These are phyloP conservation scores for Mastomys coucha DNA, from an alignment of 2,113 vertebrate genomes.

Conservation along the genomic window DNA sequence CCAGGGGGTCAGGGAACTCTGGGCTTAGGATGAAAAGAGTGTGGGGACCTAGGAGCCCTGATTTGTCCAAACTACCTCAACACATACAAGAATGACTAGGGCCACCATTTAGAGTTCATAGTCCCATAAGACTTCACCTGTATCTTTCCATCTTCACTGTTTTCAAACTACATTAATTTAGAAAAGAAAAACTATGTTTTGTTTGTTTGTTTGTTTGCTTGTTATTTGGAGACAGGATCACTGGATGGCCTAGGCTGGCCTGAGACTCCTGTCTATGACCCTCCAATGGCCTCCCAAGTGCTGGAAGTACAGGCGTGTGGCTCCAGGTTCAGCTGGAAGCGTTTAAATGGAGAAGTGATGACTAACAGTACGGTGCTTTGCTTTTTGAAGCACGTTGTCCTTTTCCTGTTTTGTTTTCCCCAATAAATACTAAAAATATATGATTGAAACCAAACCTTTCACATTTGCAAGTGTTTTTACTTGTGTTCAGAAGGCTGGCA, in stretches of 20 bases:
- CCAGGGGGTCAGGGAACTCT: not conserved
- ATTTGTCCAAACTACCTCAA: not conserved
- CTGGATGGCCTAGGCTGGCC: not conserved
- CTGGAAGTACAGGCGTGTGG: too few species aligned
- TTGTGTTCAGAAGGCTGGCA: not conserved
- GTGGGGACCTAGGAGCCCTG: too few species aligned
- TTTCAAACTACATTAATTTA: not conserved
- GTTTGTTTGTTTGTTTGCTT: not conserved
- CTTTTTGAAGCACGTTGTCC: conserved; percentile 34
- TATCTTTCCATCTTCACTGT: not conserved
- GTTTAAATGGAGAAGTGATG: not conserved
- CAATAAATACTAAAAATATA: conserved; percentile 33
- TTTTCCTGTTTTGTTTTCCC: conserved; percentile 48
- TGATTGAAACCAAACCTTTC: conserved; percentile 38
- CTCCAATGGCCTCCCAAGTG: not conserved
- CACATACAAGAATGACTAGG: not conserved
- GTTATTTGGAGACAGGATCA: not conserved
- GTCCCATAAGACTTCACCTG: not conserved
- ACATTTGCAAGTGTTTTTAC: conserved; percentile 2
- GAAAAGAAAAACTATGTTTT: not conserved
- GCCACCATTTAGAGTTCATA: too few species aligned
- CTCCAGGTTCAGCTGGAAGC: not conserved
- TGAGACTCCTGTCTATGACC: not conserved
- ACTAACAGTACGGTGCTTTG: not conserved
- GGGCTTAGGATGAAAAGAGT: not conserved